Conservation (phyloP, 2,113 vertebrate species). For the Colaptes auratus region DNA sequence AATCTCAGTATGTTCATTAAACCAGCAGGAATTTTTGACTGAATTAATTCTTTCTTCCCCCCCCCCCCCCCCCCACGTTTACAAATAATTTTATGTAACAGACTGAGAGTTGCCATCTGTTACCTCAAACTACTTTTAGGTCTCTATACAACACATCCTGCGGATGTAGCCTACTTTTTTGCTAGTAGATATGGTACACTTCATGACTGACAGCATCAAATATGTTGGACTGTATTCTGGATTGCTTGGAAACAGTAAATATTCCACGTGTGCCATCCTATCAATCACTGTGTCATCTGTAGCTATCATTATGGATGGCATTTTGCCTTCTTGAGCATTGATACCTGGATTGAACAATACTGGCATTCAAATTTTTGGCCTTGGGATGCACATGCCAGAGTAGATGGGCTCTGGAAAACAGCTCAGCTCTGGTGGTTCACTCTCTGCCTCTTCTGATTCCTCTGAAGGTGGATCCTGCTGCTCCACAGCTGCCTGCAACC, state of each 20-base stretch:
- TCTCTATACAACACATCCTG: slow-evolving; percentile 50
- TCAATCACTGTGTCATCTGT: neutral
- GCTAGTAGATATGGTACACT: neutral
- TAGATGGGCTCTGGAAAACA: neutral
- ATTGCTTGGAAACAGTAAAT: slow-evolving; percentile 22
- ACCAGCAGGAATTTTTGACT: slow-evolving; percentile 41
- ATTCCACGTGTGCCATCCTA: neutral
- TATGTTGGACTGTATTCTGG: neutral
- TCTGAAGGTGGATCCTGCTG: neutral
- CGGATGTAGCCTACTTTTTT: slow-evolving; percentile 57
- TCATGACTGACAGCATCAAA: slow-evolving; percentile 10
- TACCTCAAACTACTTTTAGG: slow-evolving; percentile 67
- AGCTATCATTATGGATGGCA: neutral
- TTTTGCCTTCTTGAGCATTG: neutral
- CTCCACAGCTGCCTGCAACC: neutral
- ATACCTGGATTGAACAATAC: slow-evolving; percentile 4
- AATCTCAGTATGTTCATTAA: slow-evolving; percentile 36
- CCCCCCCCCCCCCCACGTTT: slow-evolving; percentile 51
- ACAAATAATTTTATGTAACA: slow-evolving; percentile 72
- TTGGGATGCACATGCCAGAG: neutral
- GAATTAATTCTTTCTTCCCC: slow-evolving; percentile 51
- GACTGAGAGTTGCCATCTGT: slow-evolving; percentile 42
- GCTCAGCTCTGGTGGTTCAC: neutral
- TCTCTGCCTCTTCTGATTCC: neutral
- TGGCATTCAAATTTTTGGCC: neutral